Conservation (phyloP, 2,113 vertebrate genomes). For the Ptychochromis oligacanthus region DNA sequence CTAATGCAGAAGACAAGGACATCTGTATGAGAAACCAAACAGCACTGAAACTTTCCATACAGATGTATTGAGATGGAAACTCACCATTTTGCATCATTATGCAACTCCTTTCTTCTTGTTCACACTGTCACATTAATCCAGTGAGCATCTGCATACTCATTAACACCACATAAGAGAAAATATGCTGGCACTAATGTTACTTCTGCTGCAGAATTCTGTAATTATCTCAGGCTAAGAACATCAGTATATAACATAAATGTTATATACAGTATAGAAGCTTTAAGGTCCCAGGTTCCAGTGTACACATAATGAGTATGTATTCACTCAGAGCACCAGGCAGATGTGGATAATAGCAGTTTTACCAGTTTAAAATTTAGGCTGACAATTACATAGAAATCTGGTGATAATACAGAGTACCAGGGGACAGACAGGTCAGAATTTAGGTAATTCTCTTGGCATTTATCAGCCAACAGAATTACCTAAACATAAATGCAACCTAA, state of each 20-base stretch:
- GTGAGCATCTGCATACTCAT: constrained; percentile 16
- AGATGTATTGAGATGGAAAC: constrained; percentile 2
- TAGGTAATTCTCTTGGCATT: no score
- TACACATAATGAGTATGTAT: background rate
- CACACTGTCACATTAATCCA: constrained; percentile 13
- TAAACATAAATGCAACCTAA: no score
- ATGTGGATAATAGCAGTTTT: no score
- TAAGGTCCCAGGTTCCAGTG: background rate
- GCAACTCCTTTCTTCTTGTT: background rate
- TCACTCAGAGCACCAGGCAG: no score
- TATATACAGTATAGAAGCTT: background rate
- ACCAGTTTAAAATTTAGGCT: no score
- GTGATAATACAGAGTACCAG: no score
- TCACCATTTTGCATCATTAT: constrained; percentile 14
- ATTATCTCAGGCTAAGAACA: background rate
- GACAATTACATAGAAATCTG: no score
- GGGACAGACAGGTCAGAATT: no score
- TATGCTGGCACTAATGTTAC: background rate
- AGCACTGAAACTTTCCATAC: background rate
- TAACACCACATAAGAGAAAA: background rate
- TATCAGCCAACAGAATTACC: no score
- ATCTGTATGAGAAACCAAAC: constrained; percentile 9
- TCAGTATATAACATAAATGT: background rate
- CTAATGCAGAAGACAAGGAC: background rate
- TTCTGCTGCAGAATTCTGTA: background rate